Evolutionary conservation across 1,140 invertebrate genomes (phyloP), one percentile per base, ranked within the genome.

Genomic region (Asbolus verrucosus): DNA sequence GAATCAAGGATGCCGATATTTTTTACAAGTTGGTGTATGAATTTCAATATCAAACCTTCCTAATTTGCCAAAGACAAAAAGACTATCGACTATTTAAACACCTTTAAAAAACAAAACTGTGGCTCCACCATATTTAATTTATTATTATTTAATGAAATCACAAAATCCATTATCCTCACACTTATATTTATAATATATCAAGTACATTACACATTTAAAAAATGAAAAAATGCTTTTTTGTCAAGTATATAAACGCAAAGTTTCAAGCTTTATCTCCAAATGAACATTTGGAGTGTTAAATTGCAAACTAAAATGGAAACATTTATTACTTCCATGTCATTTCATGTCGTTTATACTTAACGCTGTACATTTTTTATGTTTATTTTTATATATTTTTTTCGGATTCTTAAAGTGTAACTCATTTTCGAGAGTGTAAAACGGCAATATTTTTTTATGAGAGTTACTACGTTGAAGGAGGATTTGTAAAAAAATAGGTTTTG

Each of bases 351-450:
- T 54, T 54, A 54, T 54, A 21, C 11, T 13, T 54, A 54, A 54
- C 27, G 21, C 21, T 54, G 13, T 54, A 54, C 27, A 54, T 54
- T 54, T 54, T 54, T 54, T 54, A 54, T 27, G 19, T 54, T 54
- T 54, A 54, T 27, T 27, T 54, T 54, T 50, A 50, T 50, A 18
- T 50, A 21, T 50, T 50, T 50, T 50, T 21, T 54, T n/a, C 24
- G 46, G 24, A 54, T 21, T 27, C 46, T 9, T 54, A 54, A 54
- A 54, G 27, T 13, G 46, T 30, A 14, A 13, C 21, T n/a, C n/a
- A n/a, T n/a, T n/a, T n/a, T n/a, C n/a, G n/a, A n/a, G n/a, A n/a
- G 27, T 54, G 27, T 50, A 50, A 50, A 50, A 50, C n/a, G n/a
- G 24, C 18, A 24, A 13, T n/a, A 21, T 24, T 27, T 27, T 54